phyloP scores from a whole-genome alignment of 1,140 invertebrate genomes.

The Saxidomus purpurata region DNA sequence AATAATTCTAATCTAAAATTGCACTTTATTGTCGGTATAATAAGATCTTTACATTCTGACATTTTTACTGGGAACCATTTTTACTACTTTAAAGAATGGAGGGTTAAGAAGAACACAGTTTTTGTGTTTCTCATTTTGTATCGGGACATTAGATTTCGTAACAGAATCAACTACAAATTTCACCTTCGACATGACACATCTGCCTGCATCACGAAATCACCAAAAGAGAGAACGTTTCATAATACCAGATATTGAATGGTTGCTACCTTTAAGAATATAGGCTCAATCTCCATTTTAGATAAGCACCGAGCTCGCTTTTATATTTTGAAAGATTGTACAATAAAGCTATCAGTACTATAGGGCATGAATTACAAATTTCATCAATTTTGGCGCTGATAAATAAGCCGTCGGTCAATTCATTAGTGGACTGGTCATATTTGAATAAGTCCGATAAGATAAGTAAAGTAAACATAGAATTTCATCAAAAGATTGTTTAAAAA shows the following conservation, averaged over 20 bases:
- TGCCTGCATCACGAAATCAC: neutral
- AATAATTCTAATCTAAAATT: too few relatives aligned
- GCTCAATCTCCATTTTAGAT: neutral
- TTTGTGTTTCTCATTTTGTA: too few relatives aligned
- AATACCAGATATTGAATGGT: neutral
- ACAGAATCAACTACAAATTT: too few relatives aligned
- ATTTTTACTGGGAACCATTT: too few relatives aligned
- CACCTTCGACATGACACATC: too few relatives aligned
- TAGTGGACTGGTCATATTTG: neutral
- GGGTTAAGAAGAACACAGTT: too few relatives aligned
- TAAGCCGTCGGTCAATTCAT: constrained; percentile 28
- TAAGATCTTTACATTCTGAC: too few relatives aligned
- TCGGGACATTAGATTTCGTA: too few relatives aligned
- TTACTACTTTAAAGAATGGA: too few relatives aligned
- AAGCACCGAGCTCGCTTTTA: neutral
- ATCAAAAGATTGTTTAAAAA: neutral
- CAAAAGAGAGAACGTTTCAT: neutral
- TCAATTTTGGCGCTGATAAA: constrained; percentile 17
- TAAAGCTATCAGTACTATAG: neutral
- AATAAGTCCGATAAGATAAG: constrained; percentile 12
- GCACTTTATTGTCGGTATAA: too few relatives aligned
- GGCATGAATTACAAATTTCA: constrained; percentile 25
- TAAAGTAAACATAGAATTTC: constrained; percentile 18
- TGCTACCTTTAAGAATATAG: neutral
- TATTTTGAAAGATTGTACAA: neutral